phyloP scores from a whole-genome alignment of 2,888 invertebrate genomes.

The Euclidia mi region DNA sequence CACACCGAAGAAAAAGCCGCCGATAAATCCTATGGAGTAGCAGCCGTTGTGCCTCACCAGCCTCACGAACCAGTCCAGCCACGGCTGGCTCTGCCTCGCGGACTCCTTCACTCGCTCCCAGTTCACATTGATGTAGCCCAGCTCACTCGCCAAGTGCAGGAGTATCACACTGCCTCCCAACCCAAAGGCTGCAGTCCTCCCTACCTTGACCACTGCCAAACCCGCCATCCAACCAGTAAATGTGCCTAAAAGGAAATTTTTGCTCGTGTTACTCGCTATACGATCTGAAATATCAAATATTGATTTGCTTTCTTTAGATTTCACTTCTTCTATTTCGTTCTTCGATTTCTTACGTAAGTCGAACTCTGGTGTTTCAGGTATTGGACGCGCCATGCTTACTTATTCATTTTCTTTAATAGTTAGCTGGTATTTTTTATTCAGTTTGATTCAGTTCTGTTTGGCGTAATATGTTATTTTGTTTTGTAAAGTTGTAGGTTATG shows the following conservation, averaged over 20 bases:
- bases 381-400: conserved; percentile 79
- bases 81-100: conserved; percentile 93
- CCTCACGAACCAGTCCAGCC: conserved; percentile 92
- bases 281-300: conserved; percentile 60
- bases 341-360: conserved; percentile 19
- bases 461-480: too few relatives aligned
- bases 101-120: conserved; percentile 96
- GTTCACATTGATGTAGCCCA: conserved; percentile 96
- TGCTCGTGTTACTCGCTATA: conserved; percentile 67
- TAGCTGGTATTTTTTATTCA: too few relatives aligned
- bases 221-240: conserved; percentile 92
- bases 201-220: conserved; percentile 94
- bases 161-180: conserved; percentile 96
- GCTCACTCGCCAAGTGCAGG: conserved; percentile 96
- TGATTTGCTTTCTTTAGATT: conserved; percentile 60
- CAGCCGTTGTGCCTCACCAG: conserved; percentile 92
- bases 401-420: conserved; percentile 15
- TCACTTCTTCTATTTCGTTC: conserved; percentile 47
- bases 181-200: conserved; percentile 96
- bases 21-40: conserved; percentile 94
- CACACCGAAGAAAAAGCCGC: conserved; percentile 96
- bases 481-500: too few relatives aligned
- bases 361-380: conserved; percentile 49
- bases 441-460: too few relatives aligned
- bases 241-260: conserved; percentile 75